Evolutionary conservation across 2,113 vertebrate genomes (phyloP).

Genomic region (Labeo catla): DNA sequence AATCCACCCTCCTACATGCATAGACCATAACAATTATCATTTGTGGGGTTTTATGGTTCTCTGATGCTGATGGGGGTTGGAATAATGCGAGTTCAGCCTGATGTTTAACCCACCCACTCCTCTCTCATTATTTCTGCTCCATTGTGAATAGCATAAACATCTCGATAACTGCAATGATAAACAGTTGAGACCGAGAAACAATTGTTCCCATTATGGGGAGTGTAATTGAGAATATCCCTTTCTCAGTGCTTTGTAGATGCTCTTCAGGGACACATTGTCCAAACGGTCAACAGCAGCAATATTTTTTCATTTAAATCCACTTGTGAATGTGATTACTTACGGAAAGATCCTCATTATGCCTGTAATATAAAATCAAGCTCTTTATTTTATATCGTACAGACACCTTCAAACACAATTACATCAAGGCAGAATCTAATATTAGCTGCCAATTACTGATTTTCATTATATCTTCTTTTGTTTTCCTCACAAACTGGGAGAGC

Average conservation of each 20-base stretch:
- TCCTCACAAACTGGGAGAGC: background rate
- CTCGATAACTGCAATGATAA: slow-evolving; percentile 52
- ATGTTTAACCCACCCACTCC: slow-evolving; percentile 54
- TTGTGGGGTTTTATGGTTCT: slow-evolving; percentile 51
- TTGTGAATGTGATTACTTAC: slow-evolving; percentile 44
- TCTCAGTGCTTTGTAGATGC: slow-evolving; percentile 44
- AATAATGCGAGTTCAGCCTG: slow-evolving; percentile 49
- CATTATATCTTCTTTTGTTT: slow-evolving; percentile 3
- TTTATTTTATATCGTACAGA: background rate
- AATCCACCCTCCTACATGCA: slow-evolving; percentile 47
- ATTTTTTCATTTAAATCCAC: slow-evolving; percentile 47
- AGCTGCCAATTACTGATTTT: background rate
- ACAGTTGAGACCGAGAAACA: slow-evolving; percentile 38
- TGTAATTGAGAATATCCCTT: slow-evolving; percentile 41
- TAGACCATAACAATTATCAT: slow-evolving; percentile 54
- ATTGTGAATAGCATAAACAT: slow-evolving; percentile 44
- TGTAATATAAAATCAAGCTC: slow-evolving; percentile 37
- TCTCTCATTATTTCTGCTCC: slow-evolving; percentile 53
- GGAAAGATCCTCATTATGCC: slow-evolving; percentile 34
- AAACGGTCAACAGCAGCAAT: slow-evolving; percentile 43
- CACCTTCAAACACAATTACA: slow-evolving; percentile 6
- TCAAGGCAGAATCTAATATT: slow-evolving; percentile 21
- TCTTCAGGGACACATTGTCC: slow-evolving; percentile 36
- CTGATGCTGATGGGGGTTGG: slow-evolving; percentile 51
- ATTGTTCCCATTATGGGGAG: slow-evolving; percentile 31